phyloP scores from a whole-genome alignment of 2,113 vertebrate species.

The Anser brachyrhynchus region DNA sequence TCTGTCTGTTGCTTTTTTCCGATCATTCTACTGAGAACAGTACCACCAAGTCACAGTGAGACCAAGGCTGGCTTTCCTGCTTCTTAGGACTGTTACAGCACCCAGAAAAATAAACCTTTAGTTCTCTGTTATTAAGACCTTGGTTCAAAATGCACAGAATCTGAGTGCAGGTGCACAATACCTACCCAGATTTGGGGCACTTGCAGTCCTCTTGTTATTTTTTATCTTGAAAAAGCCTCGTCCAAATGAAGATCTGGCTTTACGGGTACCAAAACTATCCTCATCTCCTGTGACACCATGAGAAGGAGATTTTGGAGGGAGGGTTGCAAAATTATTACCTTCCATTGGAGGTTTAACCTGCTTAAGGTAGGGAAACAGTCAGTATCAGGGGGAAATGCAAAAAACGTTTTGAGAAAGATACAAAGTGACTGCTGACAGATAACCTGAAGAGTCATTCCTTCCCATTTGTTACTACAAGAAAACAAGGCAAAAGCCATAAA shows the following conservation, averaged over 20 bases:
- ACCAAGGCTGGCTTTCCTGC: background rate
- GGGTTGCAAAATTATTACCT: conserved; percentile 72
- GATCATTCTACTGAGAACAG: background rate
- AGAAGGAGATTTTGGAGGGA: conserved; percentile 81
- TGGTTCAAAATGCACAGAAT: background rate
- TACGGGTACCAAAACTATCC: conserved; percentile 88
- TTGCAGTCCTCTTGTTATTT: conserved; percentile 88
- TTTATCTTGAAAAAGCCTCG: conserved; percentile 97
- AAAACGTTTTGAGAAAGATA: background rate
- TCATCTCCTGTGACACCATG: conserved; percentile 74
- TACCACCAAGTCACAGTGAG: background rate
- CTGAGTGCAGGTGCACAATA: background rate
- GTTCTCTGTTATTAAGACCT: background rate
- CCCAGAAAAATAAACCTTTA: background rate
- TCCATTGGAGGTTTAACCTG: conserved; percentile 79
- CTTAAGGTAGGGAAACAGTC: background rate
- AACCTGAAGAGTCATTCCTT: background rate
- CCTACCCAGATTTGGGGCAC: conserved; percentile 92
- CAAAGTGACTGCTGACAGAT: background rate
- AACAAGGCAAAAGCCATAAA: background rate
- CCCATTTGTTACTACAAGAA: background rate
- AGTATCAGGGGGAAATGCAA: background rate
- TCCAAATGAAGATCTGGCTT: conserved; percentile 93
- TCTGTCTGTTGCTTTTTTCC: background rate
- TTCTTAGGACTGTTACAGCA: background rate